phyloP scores from a whole-genome alignment of 2,113 vertebrate genomes.

The Lethenteron camtschaticum region DNA sequence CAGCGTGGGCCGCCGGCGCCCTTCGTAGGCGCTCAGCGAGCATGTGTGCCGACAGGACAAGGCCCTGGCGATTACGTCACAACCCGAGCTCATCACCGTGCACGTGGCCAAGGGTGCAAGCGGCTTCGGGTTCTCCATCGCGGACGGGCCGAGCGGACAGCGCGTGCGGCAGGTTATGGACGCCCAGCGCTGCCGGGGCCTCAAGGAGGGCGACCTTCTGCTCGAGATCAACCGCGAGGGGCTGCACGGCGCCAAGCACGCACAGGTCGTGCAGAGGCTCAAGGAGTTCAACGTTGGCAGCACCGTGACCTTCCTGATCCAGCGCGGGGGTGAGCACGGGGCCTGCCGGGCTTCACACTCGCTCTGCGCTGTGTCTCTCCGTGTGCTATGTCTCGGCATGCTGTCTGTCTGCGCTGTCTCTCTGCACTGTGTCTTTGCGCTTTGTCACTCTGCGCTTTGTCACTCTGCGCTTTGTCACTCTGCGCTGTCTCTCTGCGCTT shows the following conservation, averaged over 20 bases:
- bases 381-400: too few relatives aligned
- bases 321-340: conserved; percentile 56
- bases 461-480: too few relatives aligned
- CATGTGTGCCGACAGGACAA: too few relatives aligned
- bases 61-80: conserved; percentile 42
- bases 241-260: conserved; percentile 67
- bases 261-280: conserved; percentile 92
- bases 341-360: background rate
- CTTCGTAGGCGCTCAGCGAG: too few relatives aligned
- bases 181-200: conserved; percentile 73
- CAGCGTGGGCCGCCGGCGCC: too few relatives aligned
- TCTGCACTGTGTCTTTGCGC: too few relatives aligned
- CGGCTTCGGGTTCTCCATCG: conserved; percentile 93
- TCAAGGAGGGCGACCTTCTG: conserved; percentile 88
- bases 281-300: conserved; percentile 76
- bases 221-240: conserved; percentile 90
- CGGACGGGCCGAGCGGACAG: conserved; percentile 75
- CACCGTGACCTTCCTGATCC: conserved; percentile 68
- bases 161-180: conserved; percentile 92
- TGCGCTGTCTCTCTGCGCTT: too few relatives aligned
- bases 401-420: too few relatives aligned
- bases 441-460: too few relatives aligned
- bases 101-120: conserved; percentile 90
- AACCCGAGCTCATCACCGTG: conserved; percentile 79
- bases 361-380: too few relatives aligned